A percentile compares a stretch with the other conserved stretches of the same genome.
Conservation (phyloP, 2,888 invertebrate genomes). For the Anagyrus pseudococci region DNA sequence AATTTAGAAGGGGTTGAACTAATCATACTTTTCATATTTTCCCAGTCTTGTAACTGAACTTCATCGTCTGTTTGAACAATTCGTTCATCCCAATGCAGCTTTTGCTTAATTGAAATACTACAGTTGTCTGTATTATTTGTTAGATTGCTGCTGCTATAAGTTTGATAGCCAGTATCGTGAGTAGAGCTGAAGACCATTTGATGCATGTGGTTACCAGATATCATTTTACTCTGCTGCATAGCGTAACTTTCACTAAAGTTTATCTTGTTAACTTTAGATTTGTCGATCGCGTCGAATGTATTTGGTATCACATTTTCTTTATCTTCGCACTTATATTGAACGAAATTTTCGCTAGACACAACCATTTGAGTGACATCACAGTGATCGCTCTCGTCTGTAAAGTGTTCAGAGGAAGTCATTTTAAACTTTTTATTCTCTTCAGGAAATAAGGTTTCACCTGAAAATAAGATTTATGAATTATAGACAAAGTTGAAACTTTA, state of each 20-base stretch:
- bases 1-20: conserved; percentile 57
- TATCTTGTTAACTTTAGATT: conserved; percentile 39
- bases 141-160: conserved; percentile 51
- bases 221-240: conserved; percentile 45
- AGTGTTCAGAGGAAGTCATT: conserved; percentile 5
- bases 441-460: conserved; percentile 32
- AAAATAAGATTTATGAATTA: conserved; percentile 13
- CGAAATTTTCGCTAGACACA: conserved; percentile 38
- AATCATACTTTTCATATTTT: conserved; percentile 52
- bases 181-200: conserved; percentile 47
- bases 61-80: conserved; percentile 46
- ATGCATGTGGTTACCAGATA: conserved; percentile 47
- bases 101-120: conserved; percentile 44
- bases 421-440: conserved; percentile 14
- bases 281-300: conserved; percentile 27
- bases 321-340: conserved; percentile 35
- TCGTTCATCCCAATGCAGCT: conserved; percentile 45
- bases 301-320: conserved; percentile 31
- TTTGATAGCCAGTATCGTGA: conserved; percentile 59
- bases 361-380: conserved; percentile 41
- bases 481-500: conserved; percentile 3
- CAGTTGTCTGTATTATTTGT: conserved; percentile 46
- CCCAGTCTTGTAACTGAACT: conserved; percentile 50
- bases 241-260: conserved; percentile 45
- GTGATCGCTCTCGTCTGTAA: conserved; percentile 16